These are phyloP conservation scores for Cuniculus paca DNA, from an alignment of 2,797 vertebrate species.

Conservation along the genomic window DNA sequence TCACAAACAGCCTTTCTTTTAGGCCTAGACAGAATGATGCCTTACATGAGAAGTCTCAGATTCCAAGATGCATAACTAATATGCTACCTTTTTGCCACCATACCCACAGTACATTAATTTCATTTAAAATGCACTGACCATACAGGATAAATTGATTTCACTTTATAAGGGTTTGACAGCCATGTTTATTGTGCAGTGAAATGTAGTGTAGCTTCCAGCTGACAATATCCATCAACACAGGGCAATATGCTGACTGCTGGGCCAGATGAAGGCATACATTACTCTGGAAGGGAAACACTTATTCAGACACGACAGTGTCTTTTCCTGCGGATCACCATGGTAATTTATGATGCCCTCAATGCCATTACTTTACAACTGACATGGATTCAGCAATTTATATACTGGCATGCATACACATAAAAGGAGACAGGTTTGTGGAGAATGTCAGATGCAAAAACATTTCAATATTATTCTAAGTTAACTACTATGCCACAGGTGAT, in stretches of 20 bases:
- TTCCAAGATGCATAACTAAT: slow-evolving; percentile 94
- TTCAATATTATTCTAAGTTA: slow-evolving; percentile 84
- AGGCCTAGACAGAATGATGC: slow-evolving; percentile 74
- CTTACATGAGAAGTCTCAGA: slow-evolving; percentile 85
- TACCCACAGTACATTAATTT: slow-evolving; percentile 98
- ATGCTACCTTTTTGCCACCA: slow-evolving; percentile 92
- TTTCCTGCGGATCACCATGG: slow-evolving; percentile 92
- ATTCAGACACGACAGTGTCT: slow-evolving; percentile 94
- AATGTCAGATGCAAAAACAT: slow-evolving; percentile 86
- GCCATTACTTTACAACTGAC: slow-evolving; percentile 98
- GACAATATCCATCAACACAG: slow-evolving; percentile 99
- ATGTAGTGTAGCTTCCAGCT: slow-evolving; percentile 97
- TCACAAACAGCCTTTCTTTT: slow-evolving; percentile 67
- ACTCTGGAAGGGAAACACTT: slow-evolving; percentile 95
- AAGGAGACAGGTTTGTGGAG: slow-evolving; percentile 92
- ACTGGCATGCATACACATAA: slow-evolving; percentile 92
- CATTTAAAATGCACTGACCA: slow-evolving; percentile 99
- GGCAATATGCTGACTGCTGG: slow-evolving; percentile 99
- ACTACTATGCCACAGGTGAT: slow-evolving; percentile 85
- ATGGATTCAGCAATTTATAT: slow-evolving; percentile 98
- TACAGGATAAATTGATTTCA: slow-evolving; percentile 99
- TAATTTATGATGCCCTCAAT: slow-evolving; percentile 96
- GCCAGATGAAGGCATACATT: slow-evolving; percentile 99
- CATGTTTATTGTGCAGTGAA: slow-evolving; percentile 99
- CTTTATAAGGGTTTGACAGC: slow-evolving; percentile 99